A percentile compares a stretch with the other conserved stretches of the same genome.
Evolutionary conservation across 2,888 invertebrate genomes (phyloP).

Genomic region (Hydropsyche betteni): DNA sequence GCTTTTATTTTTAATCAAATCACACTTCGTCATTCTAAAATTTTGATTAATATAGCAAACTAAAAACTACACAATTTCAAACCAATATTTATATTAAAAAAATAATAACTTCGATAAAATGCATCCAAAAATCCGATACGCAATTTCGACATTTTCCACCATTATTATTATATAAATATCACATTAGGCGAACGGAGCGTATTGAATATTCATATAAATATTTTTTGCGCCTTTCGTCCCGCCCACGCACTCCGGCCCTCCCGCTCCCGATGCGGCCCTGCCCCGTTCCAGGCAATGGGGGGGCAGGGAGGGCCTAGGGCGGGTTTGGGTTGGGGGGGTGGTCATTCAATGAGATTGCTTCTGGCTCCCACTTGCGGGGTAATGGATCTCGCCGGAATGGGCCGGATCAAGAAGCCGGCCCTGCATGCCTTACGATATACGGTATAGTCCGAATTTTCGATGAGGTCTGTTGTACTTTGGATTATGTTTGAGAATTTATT

Average conservation of each 20-base stretch:
- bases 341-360: conserved; percentile 71
- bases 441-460: background rate
- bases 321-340: conserved; percentile 58
- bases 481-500: background rate
- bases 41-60: no score
- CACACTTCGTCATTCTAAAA: no score
- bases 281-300: conserved; percentile 30
- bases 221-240: conserved; percentile 17
- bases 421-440: conserved; percentile 53
- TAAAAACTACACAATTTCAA: no score
- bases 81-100: no score
- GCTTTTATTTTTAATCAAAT: no score
- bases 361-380: conserved; percentile 63
- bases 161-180: conserved; percentile 18
- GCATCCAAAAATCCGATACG: background rate
- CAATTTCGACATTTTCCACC: background rate
- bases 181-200: conserved; percentile 4
- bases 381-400: conserved; percentile 68
- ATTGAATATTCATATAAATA: conserved; percentile 33
- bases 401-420: conserved; percentile 64
- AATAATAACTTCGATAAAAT: no score
- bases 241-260: background rate
- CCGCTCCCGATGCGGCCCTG: background rate
- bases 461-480: background rate
- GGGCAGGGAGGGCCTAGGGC: conserved; percentile 54